phyloP scores from a whole-genome alignment of 2,113 vertebrate genomes.

The rabbit (Oryctolagus cuniculus) region mOryCun1.1 NC_091441.1:17848501-17849000 shows the following conservation, averaged over 20 bases:
- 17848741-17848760: neutral
- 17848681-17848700: neutral
- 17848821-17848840: neutral
- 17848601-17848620: neutral
- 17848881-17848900: neutral
- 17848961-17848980: neutral
- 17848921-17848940: neutral
- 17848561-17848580: neutral
- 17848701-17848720: neutral
- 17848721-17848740: neutral
- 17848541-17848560: neutral
- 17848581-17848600: neutral
- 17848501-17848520: neutral
- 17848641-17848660: neutral
- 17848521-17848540: neutral
- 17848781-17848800: neutral
- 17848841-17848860: neutral
- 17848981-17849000: neutral
- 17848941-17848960: neutral
- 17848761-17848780: neutral
- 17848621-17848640: neutral
- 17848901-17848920: neutral
- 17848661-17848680: neutral
- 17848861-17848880: neutral
- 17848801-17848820: neutral